Evolutionary conservation across 2,113 vertebrate genomes (phyloP).

Genomic region (Edolisoma coerulescens): DNA sequence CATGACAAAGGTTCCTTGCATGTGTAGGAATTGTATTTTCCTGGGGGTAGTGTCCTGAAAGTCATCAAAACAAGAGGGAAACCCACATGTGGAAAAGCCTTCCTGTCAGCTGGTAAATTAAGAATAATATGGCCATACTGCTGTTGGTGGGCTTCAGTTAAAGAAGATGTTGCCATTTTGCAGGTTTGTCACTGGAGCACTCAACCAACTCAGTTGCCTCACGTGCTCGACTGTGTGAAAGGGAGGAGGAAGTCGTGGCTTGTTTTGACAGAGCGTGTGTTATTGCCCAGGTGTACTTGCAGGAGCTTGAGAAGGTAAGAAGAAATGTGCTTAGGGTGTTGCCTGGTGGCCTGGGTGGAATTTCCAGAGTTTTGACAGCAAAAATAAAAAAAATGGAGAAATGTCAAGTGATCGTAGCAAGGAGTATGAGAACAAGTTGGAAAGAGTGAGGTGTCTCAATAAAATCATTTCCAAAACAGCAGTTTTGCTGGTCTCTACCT

Average conservation of each 20-base stretch:
- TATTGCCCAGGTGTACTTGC: constrained; percentile 86
- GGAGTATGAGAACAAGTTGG: not conserved
- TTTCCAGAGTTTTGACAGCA: not conserved
- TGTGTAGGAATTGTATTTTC: not conserved
- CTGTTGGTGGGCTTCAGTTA: not conserved
- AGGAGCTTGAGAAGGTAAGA: constrained; percentile 93
- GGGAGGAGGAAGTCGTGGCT: constrained; percentile 87
- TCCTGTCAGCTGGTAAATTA: not conserved
- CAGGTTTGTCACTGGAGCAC: constrained; percentile 92
- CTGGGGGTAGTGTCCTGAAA: not conserved
- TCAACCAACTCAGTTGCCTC: constrained; percentile 86
- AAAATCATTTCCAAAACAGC: not conserved
- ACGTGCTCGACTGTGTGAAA: constrained; percentile 85
- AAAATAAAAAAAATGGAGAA: not conserved
- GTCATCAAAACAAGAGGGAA: not conserved
- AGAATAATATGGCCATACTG: not conserved
- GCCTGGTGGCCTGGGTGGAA: not conserved
- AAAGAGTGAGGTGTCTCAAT: not conserved
- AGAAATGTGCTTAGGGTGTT: not conserved
- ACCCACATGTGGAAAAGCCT: not conserved
- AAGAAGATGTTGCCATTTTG: not conserved
- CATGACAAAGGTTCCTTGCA: constrained; percentile 8
- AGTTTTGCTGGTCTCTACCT: not conserved
- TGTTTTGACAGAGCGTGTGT: constrained; percentile 91
- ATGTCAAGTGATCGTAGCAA: not conserved